These are phyloP conservation scores for Thyatira batis DNA, from an alignment of 2,888 invertebrate genomes.

Conservation along the genomic window DNA sequence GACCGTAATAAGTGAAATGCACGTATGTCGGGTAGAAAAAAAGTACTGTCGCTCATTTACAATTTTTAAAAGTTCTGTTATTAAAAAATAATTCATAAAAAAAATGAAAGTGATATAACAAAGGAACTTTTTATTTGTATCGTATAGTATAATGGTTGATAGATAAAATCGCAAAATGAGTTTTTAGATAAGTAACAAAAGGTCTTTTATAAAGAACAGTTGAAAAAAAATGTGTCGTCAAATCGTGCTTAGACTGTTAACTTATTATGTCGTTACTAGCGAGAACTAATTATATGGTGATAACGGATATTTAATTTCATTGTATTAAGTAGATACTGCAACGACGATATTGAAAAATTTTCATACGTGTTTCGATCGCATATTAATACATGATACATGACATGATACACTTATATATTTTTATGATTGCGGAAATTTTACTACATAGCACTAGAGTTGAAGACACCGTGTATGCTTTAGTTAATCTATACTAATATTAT, in stretches of 20 bases:
- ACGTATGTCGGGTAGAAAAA: neutral
- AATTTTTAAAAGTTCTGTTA: constrained; percentile 1
- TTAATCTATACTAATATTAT: no score
- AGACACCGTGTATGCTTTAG: no score
- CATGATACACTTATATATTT: no score
- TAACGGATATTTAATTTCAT: neutral
- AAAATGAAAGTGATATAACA: constrained; percentile 47
- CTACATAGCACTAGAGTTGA: no score
- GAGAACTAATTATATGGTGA: neutral
- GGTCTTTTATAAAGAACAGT: constrained; percentile 36
- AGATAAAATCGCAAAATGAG: constrained; percentile 48
- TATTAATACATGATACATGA: no score
- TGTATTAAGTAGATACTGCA: no score
- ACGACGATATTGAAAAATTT: no score
- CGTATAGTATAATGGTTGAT: constrained; percentile 18
- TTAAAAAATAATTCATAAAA: constrained; percentile 18
- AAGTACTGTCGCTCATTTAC: neutral
- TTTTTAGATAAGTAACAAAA: constrained; percentile 39
- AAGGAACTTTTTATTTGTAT: constrained; percentile 33
- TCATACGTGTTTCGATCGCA: no score
- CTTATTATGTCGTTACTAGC: constrained; percentile 13
- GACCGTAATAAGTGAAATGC: neutral
- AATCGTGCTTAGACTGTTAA: constrained; percentile 31
- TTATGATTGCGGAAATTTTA: no score
- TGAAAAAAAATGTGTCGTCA: constrained; percentile 41